A percentile compares a stretch with the other conserved stretches of the same genome.
Evolutionary conservation across 1,140 invertebrate species (phyloP).

Genomic region (Ridgeia piscesae): DNA sequence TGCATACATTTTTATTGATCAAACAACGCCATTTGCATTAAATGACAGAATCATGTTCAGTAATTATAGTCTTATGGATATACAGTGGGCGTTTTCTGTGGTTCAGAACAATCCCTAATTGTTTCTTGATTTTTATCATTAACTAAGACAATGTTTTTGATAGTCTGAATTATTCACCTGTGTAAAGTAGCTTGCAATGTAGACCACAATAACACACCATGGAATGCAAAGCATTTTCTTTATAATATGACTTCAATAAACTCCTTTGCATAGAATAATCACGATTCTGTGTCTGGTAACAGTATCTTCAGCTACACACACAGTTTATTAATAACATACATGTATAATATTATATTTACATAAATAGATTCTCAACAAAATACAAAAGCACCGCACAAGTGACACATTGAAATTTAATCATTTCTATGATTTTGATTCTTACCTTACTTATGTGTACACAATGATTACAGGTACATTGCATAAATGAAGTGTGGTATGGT

Average conservation of each 20-base stretch:
- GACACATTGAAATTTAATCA: not conserved
- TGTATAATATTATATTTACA: not conserved
- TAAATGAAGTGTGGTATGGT: not conserved
- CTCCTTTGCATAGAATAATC: not conserved
- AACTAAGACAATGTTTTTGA: not conserved
- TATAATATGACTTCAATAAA: not conserved
- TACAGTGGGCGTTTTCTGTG: too few relatives aligned
- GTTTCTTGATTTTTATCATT: not conserved
- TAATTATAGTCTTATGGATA: not conserved
- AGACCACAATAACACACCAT: not conserved
- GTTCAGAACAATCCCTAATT: not conserved
- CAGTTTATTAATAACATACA: not conserved
- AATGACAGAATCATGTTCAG: not conserved
- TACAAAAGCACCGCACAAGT: not conserved
- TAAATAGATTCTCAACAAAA: not conserved
- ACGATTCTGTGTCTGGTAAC: not conserved
- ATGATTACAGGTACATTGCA: not conserved
- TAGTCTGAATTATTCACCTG: not conserved
- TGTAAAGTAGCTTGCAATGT: not conserved
- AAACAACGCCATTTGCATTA: not conserved
- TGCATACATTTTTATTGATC: not conserved
- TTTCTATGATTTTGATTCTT: not conserved
- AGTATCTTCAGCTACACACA: not conserved
- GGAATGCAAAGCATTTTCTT: not conserved
- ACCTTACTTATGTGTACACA: not conserved